These are phyloP conservation scores for Sminthopsis crassicaudata DNA, from an alignment of 2,113 vertebrate species.

Conservation along the genomic window DNA sequence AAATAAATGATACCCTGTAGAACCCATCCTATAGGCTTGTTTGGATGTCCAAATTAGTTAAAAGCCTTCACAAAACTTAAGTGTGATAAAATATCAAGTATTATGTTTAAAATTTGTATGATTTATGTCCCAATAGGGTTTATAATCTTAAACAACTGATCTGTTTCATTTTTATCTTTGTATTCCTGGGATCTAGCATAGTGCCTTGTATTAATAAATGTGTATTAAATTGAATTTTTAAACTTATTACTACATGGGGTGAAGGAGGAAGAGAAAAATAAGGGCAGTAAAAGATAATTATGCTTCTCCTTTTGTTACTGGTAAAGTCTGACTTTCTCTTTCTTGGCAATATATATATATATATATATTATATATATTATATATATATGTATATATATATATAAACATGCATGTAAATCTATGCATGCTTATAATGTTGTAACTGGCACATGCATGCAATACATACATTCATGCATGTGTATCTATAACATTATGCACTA, in stretches of 20 bases:
- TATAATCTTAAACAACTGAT: not conserved
- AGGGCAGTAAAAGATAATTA: not conserved
- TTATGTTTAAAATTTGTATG: not conserved
- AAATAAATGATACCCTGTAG: not conserved
- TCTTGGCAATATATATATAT: not conserved
- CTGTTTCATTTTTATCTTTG: not conserved
- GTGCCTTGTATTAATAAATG: not conserved
- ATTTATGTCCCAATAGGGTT: not conserved
- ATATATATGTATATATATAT: not conserved
- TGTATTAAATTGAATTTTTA: not conserved
- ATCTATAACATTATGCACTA: no score
- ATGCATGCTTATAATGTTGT: no score
- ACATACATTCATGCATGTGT: not conserved
- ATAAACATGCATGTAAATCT: not conserved
- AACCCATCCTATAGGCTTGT: not conserved
- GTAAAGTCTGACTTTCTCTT: not conserved
- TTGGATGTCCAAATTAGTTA: not conserved
- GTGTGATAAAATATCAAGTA: not conserved
- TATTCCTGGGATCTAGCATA: not conserved
- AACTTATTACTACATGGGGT: not conserved
- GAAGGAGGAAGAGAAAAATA: not conserved
- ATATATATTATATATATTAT: not conserved
- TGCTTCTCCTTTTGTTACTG: not conserved
- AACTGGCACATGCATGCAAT: not conserved
- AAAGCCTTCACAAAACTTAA: not conserved